A percentile compares a stretch with the other conserved stretches of the same genome.
These are phyloP conservation scores for Epinephelus awoara DNA, from an alignment of 2,797 vertebrate genomes.

Conservation along the genomic window DNA sequence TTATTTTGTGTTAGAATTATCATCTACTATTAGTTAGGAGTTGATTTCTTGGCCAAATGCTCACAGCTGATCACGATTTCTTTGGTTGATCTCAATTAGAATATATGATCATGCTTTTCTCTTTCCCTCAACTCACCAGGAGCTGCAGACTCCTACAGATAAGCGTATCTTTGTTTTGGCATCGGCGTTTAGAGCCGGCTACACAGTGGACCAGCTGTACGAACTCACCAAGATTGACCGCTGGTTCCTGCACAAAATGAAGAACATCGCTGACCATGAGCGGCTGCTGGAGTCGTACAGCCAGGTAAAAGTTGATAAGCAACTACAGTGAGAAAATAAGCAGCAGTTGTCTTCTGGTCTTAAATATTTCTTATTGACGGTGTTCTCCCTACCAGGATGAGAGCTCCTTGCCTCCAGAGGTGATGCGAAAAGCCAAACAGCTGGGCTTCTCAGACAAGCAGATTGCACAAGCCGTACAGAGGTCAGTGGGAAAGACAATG, in stretches of 20 bases:
- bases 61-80: no score
- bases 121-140: constrained; percentile 79
- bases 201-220: constrained; percentile 93
- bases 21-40: no score
- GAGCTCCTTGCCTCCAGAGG: constrained; percentile 85
- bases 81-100: neutral
- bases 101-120: fast-evolving
- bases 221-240: constrained; percentile 96
- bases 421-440: constrained; percentile 93
- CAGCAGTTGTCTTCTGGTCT: neutral
- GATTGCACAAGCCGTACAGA: constrained; percentile 94
- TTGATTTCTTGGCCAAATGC: neutral
- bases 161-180: constrained; percentile 98
- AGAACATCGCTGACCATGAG: constrained; percentile 92
- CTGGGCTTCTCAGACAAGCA: constrained; percentile 99
- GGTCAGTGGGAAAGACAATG: constrained; percentile 78
- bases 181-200: constrained; percentile 89
- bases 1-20: neutral
- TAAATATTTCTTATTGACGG: neutral
- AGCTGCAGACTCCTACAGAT: constrained; percentile 95
- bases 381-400: constrained; percentile 74
- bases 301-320: constrained; percentile 42
- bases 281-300: constrained; percentile 89
- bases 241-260: constrained; percentile 99
- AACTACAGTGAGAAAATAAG: fast-evolving